Conservation (phyloP, 1,140 invertebrate species). For the Pararge aegeria region DNA sequence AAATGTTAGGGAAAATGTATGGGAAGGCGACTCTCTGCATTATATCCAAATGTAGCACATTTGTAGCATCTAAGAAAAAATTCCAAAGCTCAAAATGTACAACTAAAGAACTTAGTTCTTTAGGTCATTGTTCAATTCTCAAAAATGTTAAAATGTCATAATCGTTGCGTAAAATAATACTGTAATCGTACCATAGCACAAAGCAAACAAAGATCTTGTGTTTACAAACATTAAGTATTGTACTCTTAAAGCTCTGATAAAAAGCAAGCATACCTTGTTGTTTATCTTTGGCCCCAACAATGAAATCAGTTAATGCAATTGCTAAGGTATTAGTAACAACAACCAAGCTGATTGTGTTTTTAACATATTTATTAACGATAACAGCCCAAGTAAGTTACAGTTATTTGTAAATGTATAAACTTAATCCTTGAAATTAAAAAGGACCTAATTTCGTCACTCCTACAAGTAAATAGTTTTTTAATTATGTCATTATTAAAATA, state of each 20-base stretch:
- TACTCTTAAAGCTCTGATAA: constrained; percentile 37
- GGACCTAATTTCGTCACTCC: too few species aligned
- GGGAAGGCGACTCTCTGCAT: constrained; percentile 68
- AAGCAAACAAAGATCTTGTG: constrained; percentile 19
- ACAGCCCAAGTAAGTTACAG: constrained; percentile 12
- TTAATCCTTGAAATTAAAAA: too few species aligned
- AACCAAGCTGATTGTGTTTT: constrained; percentile 11
- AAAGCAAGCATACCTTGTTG: constrained; percentile 17
- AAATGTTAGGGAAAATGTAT: constrained; percentile 59
- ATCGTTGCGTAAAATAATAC: constrained; percentile 31
- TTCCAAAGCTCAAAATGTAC: constrained; percentile 61
- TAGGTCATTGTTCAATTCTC: constrained; percentile 54
- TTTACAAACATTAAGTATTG: constrained; percentile 39
- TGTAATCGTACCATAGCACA: constrained; percentile 6
- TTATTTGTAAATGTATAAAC: neutral
- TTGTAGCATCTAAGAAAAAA: constrained; percentile 54
- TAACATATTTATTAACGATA: constrained; percentile 12
- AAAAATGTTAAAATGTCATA: constrained; percentile 50
- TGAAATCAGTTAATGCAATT: constrained; percentile 5
- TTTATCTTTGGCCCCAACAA: constrained; percentile 26
- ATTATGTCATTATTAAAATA: too few species aligned
- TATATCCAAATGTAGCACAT: constrained; percentile 54
- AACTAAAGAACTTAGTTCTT: constrained; percentile 47
- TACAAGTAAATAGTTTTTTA: too few species aligned
- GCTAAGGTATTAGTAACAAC: neutral